Conservation (phyloP, 2,888 invertebrate species). For the Malthinus seriepunctatus region DNA sequence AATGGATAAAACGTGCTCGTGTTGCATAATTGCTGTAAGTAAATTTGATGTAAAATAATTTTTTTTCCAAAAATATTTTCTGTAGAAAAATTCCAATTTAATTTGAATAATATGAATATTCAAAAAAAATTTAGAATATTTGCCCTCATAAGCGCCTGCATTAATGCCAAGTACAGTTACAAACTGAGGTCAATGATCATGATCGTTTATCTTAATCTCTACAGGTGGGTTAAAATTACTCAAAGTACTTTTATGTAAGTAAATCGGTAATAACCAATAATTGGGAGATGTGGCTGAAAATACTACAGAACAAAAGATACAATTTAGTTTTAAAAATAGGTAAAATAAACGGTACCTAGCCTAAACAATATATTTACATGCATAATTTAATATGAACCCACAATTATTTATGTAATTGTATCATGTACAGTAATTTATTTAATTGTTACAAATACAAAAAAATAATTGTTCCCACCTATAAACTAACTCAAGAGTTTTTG, state of each 20-base stretch:
- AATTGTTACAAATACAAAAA: too few relatives aligned
- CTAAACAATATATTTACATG: too few relatives aligned
- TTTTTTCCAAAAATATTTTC: not conserved
- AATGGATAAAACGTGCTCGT: constrained; percentile 19
- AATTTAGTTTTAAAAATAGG: too few relatives aligned
- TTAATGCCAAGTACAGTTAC: constrained; percentile 49
- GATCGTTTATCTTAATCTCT: constrained; percentile 33
- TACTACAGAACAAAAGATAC: too few relatives aligned
- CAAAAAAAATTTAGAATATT: constrained; percentile 25
- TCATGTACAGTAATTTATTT: too few relatives aligned
- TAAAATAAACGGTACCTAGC: too few relatives aligned
- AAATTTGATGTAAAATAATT: not conserved
- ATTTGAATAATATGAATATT: constrained; percentile 2
- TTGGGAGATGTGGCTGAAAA: too few relatives aligned
- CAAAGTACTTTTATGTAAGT: not conserved
- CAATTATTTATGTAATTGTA: too few relatives aligned
- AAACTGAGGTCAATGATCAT: constrained; percentile 51
- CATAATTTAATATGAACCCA: too few relatives aligned
- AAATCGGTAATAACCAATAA: constrained; percentile 8
- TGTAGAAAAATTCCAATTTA: too few relatives aligned
- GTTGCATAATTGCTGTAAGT: constrained; percentile 19
- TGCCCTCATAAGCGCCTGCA: constrained; percentile 42
- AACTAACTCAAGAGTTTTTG: too few relatives aligned
- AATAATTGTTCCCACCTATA: too few relatives aligned
- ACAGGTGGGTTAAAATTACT: constrained; percentile 35